Conservation (phyloP, 2,113 vertebrate genomes). For the Coregonus clupeaformis region DNA sequence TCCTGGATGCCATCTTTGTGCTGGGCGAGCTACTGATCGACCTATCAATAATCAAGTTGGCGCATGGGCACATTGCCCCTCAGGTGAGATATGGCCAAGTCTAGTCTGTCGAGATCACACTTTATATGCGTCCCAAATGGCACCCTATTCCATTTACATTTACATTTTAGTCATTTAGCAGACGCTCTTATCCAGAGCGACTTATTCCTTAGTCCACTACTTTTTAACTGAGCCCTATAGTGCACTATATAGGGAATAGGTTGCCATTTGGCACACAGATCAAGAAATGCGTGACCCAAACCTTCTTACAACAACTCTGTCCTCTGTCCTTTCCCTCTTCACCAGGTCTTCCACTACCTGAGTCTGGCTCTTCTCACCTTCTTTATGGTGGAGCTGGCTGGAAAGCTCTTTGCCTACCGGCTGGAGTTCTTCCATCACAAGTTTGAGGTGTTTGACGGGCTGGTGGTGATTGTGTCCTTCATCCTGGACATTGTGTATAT, state of each 20-base stretch:
- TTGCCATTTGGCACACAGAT: neutral
- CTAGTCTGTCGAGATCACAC: too few species aligned
- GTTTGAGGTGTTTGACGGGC: slow-evolving; percentile 90
- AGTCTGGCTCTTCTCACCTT: slow-evolving; percentile 86
- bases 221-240: too few species aligned
- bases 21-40: slow-evolving; percentile 89
- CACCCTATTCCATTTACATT: too few species aligned
- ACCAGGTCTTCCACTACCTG: slow-evolving; percentile 89
- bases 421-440: slow-evolving; percentile 93
- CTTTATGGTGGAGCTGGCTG: slow-evolving; percentile 87
- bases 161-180: too few species aligned
- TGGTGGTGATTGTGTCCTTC: slow-evolving; percentile 88
- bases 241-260: neutral
- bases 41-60: slow-evolving; percentile 78
- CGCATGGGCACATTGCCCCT: slow-evolving; percentile 73
- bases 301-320: neutral
- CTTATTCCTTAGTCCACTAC: neutral
- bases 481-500: slow-evolving; percentile 83
- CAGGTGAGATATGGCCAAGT: slow-evolving; percentile 69
- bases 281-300: neutral
- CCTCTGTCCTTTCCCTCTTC: neutral
- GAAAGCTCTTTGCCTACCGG: slow-evolving; percentile 85
- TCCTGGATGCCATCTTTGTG: slow-evolving; percentile 91
- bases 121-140: too few species aligned
- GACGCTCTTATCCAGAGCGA: too few species aligned